phyloP scores from a whole-genome alignment of 2,113 vertebrate genomes.

The Chaenocephalus aceratus region DNA sequence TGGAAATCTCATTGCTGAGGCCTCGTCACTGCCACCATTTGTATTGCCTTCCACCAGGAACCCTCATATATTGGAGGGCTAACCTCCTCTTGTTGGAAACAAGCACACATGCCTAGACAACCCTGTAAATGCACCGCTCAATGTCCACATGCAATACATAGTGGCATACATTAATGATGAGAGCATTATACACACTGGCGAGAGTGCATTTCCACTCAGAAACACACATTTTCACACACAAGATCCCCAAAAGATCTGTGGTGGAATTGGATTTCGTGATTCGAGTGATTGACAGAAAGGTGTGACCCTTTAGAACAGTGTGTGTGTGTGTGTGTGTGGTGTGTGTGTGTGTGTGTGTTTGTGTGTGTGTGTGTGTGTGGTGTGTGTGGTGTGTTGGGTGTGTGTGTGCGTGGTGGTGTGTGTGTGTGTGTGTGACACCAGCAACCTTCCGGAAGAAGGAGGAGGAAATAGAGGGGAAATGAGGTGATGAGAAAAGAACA shows the following conservation, averaged over 20 bases:
- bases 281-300: constrained; percentile 36
- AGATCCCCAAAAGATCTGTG: constrained; percentile 23
- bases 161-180: constrained; percentile 31
- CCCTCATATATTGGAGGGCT: constrained; percentile 73
- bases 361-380: constrained; percentile 20
- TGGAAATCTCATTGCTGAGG: constrained; percentile 72
- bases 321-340: too few species aligned
- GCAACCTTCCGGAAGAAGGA: constrained; percentile 19
- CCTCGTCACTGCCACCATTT: constrained; percentile 69
- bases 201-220: not conserved
- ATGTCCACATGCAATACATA: constrained; percentile 42
- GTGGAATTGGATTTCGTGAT: constrained; percentile 70
- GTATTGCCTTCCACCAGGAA: constrained; percentile 79
- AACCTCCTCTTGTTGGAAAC: constrained; percentile 71
- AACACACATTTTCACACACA: not conserved
- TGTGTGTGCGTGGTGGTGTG: constrained; percentile 11
- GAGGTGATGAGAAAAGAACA: not conserved
- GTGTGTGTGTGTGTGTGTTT: not conserved
- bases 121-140: not conserved
- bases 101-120: constrained; percentile 37
- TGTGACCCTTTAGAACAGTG: constrained; percentile 27
- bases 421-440: constrained; percentile 16
- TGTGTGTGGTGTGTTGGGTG: constrained; percentile 17
- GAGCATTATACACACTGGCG: constrained; percentile 50
- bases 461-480: constrained; percentile 19